These are phyloP conservation scores for Kuschelorhynchus macadamiae DNA, from an alignment of 2,888 invertebrate species.

Conservation along the genomic window DNA sequence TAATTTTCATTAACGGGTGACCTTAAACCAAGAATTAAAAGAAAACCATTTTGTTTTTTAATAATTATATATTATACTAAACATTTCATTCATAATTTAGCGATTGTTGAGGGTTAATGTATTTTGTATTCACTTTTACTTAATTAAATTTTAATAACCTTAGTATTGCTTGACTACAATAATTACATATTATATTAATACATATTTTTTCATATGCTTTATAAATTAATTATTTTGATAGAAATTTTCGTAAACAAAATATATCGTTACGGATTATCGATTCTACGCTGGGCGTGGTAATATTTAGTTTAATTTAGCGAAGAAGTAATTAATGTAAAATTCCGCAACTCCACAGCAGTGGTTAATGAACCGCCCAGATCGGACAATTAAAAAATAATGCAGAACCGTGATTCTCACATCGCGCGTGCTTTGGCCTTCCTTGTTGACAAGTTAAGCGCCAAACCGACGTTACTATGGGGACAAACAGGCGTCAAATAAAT, in stretches of 20 bases:
- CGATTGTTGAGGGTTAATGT: too few species aligned
- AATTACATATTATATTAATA: too few species aligned
- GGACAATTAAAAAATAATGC: slow-evolving; percentile 24
- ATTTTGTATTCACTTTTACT: too few species aligned
- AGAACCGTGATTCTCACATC: slow-evolving; percentile 13
- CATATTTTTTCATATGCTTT: too few species aligned
- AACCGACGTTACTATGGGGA: slow-evolving; percentile 41
- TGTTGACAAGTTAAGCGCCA: slow-evolving; percentile 43
- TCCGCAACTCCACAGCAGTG: not conserved
- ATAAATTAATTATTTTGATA: too few species aligned
- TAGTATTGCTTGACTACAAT: too few species aligned
- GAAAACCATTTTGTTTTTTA: too few species aligned
- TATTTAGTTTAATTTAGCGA: not conserved
- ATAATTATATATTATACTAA: too few species aligned
- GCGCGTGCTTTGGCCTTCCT: slow-evolving; percentile 33
- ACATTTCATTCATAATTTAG: too few species aligned
- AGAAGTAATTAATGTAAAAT: not conserved
- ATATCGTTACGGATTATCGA: slow-evolving; percentile 10
- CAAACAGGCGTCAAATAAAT: slow-evolving; percentile 15
- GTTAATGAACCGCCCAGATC: not conserved
- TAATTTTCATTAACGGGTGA: too few species aligned
- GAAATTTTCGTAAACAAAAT: not conserved
- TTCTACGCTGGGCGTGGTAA: slow-evolving; percentile 30
- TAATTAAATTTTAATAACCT: too few species aligned
- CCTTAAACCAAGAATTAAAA: too few species aligned